Evolutionary conservation across 2,113 vertebrate species (phyloP), one percentile per base, ranked within the genome.

Genomic region (Pelusios castaneus): DNA sequence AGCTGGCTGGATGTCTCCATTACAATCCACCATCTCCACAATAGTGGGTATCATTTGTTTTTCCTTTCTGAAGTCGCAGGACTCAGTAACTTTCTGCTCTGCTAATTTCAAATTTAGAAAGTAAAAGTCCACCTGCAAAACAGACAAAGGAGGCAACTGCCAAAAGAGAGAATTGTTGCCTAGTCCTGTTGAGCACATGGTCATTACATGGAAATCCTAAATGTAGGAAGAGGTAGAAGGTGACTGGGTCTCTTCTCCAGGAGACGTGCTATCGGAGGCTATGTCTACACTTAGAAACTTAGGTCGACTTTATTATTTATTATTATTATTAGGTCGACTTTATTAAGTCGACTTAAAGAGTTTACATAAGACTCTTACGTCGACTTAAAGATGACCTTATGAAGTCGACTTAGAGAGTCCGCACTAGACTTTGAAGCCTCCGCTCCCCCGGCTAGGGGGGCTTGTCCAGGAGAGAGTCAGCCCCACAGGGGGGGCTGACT

Each of bases 141-240:
- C 9, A 34, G n/a, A 70, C 9, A 17, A 19, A 70, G 17, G 34
- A 70, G 5, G 38, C 63, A 70, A 8, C 19, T 70, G 38, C 17
- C 16, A 38, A 70, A 34, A 70, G 21, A 75, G 27, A 85, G 81
- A 82, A 22, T 34, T 55, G 31, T 16, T 78, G 10, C 14, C 0
- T 0, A 29, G 12, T 70, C 63, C 79, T 2, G 11, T 45, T 34
- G 27, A 38, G 29, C 6, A 8, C 8, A 3, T 2, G 24, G 51
- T 22, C 55, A 91, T 24, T 63, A 34, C 76, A 41, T 31, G 60
- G 56, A 17, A 6, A 19, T 4, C 87, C 17, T 49, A 83, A 17
- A 11, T 21, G 75, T 75, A 6, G 24, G 76, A 82, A 67, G n/a
- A 38, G 47, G 2, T 3, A 16, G 10, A 19, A 27, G 1, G 21